A percentile compares a stretch with the other conserved stretches of the same genome.
phyloP scores from a whole-genome alignment of 92 coral and sea anemone genomes.

The Porites cylindrica region DNA sequence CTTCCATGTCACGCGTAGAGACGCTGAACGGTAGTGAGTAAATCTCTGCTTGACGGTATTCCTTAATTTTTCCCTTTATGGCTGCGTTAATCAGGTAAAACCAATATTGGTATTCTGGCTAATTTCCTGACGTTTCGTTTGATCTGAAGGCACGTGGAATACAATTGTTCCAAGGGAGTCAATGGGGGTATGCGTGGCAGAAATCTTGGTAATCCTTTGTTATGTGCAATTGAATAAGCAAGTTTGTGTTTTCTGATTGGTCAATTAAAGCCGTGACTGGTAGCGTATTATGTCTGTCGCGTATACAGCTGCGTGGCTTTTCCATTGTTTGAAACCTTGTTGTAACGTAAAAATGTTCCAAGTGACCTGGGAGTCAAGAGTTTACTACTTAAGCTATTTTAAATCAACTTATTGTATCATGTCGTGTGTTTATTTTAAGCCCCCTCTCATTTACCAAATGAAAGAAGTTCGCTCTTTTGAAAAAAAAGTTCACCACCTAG shows the following conservation, averaged over 20 bases:
- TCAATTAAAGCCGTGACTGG: neutral
- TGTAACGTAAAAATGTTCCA: neutral
- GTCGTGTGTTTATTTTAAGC: neutral
- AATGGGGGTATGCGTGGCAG: slow-evolving; percentile 68
- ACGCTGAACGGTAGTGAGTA: slow-evolving; percentile 9
- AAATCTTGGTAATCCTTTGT: slow-evolving; percentile 51
- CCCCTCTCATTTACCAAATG: neutral
- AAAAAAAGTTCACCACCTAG: neutral
- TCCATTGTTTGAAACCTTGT: neutral
- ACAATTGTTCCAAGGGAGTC: slow-evolving; percentile 32
- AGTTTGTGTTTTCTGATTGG: slow-evolving; percentile 32
- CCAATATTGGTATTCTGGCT: slow-evolving; percentile 12
- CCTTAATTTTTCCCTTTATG: neutral
- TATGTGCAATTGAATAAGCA: slow-evolving; percentile 12
- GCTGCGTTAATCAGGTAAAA: neutral
- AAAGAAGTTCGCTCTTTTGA: neutral
- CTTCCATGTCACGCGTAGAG: slow-evolving; percentile 51
- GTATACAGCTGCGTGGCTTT: slow-evolving; percentile 41
- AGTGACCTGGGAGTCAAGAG: slow-evolving; percentile 24
- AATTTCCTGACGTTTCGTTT: slow-evolving; percentile 32
- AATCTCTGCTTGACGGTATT: neutral
- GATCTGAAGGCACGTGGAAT: slow-evolving; percentile 56
- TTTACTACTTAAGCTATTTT: neutral
- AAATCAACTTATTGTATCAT: neutral
- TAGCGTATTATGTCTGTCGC: slow-evolving; percentile 24